These are phyloP conservation scores for Serripes groenlandicus DNA, from an alignment of 2,888 invertebrate species.

Conservation along the genomic window DNA sequence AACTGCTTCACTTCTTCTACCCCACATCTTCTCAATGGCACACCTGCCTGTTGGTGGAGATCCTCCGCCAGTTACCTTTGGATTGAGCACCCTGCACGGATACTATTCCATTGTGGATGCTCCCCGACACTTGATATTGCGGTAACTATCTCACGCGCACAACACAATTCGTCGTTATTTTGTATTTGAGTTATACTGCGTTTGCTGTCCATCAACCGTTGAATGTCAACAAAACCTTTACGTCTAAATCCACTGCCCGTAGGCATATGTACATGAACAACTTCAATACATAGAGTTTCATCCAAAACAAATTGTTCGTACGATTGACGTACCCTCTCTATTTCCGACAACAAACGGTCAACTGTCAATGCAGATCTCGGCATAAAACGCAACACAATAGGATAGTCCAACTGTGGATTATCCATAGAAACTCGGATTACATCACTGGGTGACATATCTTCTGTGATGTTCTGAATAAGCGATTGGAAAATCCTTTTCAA, in stretches of 20 bases:
- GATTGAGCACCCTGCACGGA: slow-evolving; percentile 44
- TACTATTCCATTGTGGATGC: slow-evolving; percentile 54
- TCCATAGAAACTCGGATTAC: slow-evolving; percentile 54
- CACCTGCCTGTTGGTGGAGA: slow-evolving; percentile 34
- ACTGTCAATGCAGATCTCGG: slow-evolving; percentile 35
- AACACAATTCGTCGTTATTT: slow-evolving; percentile 59
- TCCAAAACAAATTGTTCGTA: too few relatives aligned
- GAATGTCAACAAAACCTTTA: slow-evolving; percentile 29
- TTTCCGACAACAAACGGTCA: slow-evolving; percentile 45
- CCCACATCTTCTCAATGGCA: slow-evolving; percentile 47
- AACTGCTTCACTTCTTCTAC: slow-evolving; percentile 52
- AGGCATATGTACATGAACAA: slow-evolving; percentile 24
- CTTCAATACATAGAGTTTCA: slow-evolving; percentile 43
- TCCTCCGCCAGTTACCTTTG: slow-evolving; percentile 45
- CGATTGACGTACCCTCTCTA: slow-evolving; percentile 51
- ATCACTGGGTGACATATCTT: slow-evolving; percentile 38
- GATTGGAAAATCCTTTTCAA: slow-evolving; percentile 37
- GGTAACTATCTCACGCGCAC: slow-evolving; percentile 60
- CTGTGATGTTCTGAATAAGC: slow-evolving; percentile 22
- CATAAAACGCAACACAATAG: slow-evolving; percentile 51
- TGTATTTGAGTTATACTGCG: too few relatives aligned
- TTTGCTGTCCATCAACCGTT: slow-evolving; percentile 47
- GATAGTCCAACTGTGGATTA: slow-evolving; percentile 51
- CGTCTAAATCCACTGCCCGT: slow-evolving; percentile 25
- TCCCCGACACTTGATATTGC: slow-evolving; percentile 54